Evolutionary conservation across 1,140 invertebrate genomes (phyloP).

Genomic region (Drosophila kikkawai): DNA sequence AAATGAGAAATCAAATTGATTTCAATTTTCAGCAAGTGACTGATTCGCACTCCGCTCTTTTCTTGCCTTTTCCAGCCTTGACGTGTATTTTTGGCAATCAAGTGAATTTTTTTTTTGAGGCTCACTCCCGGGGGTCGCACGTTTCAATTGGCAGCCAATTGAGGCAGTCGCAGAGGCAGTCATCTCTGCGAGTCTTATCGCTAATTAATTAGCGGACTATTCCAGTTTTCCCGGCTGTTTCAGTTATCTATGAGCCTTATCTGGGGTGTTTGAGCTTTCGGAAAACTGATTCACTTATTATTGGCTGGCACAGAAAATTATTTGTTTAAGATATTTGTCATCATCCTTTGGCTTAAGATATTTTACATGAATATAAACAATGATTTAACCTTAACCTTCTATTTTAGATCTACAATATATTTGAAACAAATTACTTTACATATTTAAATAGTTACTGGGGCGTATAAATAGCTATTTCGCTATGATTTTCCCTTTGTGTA

Average conservation of each 20-base stretch:
- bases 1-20: conserved; percentile 64
- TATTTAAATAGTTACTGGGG: neutral
- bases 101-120: conserved; percentile 26
- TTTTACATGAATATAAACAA: neutral
- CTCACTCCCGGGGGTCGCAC: conserved; percentile 48
- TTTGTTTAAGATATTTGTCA: neutral
- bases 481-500: neutral
- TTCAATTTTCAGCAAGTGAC: conserved; percentile 66
- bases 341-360: neutral
- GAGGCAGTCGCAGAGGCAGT: conserved; percentile 20
- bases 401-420: too few species aligned
- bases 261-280: conserved; percentile 17
- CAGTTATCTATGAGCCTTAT: conserved; percentile 46
- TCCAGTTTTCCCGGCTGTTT: conserved; percentile 33
- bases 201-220: conserved; percentile 63
- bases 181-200: conserved; percentile 61
- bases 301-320: neutral
- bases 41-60: conserved; percentile 19
- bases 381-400: too few species aligned
- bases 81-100: conserved; percentile 73
- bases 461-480: neutral
- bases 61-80: conserved; percentile 20
- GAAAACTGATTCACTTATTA: conserved; percentile 30
- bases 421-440: too few species aligned
- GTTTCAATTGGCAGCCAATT: conserved; percentile 70